Base-by-base conservation (phyloP, 2,888 invertebrate species). In the Deilephila porcellus region DNA sequence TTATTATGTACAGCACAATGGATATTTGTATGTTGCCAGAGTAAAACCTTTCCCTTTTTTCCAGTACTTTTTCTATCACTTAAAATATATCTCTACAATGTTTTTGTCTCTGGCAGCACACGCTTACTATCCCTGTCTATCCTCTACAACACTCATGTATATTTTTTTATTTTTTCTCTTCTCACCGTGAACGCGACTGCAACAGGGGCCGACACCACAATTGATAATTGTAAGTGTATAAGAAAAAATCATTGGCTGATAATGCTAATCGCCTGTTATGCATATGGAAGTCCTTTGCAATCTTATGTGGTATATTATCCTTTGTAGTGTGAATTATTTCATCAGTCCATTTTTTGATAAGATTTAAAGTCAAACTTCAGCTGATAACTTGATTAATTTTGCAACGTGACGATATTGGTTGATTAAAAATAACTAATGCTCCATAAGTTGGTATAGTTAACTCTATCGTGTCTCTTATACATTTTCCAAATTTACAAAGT, bases 151-250 rank as follows among this genome's bases (percentile, higher is more conserved):
- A 80, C 83, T 84, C 77, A 77, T 86, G 83, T 87, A 86, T 85
- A 81, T 84, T 87, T 88, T 89, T 83, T 85, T 83, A 25, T 25
- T 83, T 84, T 85, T 87, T 85, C 76, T 82, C 79, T 82, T 85
- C 89, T 86, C 82, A 85, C 80, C 86, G 84, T 82, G 81, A 81
- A 83, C 83, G 81, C 77, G 81, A 78, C 83, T 76, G 82, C 86
- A 75, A 81, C 94, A 95, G 95, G 94, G 94, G 75, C 95, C 95
- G 76, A 85, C 92, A 78, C 95, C 95, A 86, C 95, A 95, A 84
- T 91, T 95, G 88, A 95, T 95, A 81, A 94, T 95, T 90, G 95
- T 95, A 95, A 95, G 95, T 95, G 75, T 78, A 78, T 77, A 71
- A 73, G 75, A 73, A 64, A 70, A 73, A 70, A 53, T 73, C 72